Evolutionary conservation across 2,797 vertebrate genomes (phyloP), one percentile per base, ranked within the genome.

Genomic region (Arnoldichthys spilopterus): DNA sequence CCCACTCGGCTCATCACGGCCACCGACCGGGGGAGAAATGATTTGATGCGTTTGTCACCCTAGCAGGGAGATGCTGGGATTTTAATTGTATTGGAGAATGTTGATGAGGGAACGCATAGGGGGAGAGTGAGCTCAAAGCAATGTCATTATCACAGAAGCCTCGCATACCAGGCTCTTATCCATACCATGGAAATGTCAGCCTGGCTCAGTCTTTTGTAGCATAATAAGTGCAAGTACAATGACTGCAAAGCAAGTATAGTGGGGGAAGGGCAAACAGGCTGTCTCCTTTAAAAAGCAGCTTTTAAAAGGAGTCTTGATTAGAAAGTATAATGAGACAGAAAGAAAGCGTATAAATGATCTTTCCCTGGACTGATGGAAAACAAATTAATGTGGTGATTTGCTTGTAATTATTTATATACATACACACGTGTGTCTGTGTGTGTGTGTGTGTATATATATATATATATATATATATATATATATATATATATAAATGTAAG

Each of bases 191-290:
- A 96, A 96, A 96, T 94, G 95, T 96, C 96, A 96, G 94, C 93
- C 93, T 93, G 93, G 93, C 95, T 95, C 95, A 94, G 96, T 97
- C 96, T 96, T 97, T 96, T 97, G 94, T 96, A 96, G 96, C 95
- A 96, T 96, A 97, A 96, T 95, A 97, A 97, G 94, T 95, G 90
- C 91, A 91, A 95, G 93, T 91, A 94, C 93, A 95, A 95, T 95
- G 96, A 96, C 95, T 95, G 94, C 93, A 87, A 89, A 91, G 94
- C 92, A 91, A 91, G 92, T 94, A 91, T 90, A 92, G 86, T 90
- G 96, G 95, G 96, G 96, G 96, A 94, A 94, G 95, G 96, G 96
- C 90, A 93, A 91, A 91, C 92, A 92, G 90, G 84, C 94, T 91
- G 93, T 94, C 92, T 91, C 92, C 92, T 94, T 95, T 94, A 94